These are phyloP conservation scores for Acromyrmex heyeri DNA, from an alignment of 1,140 invertebrate genomes.

Conservation along the genomic window DNA sequence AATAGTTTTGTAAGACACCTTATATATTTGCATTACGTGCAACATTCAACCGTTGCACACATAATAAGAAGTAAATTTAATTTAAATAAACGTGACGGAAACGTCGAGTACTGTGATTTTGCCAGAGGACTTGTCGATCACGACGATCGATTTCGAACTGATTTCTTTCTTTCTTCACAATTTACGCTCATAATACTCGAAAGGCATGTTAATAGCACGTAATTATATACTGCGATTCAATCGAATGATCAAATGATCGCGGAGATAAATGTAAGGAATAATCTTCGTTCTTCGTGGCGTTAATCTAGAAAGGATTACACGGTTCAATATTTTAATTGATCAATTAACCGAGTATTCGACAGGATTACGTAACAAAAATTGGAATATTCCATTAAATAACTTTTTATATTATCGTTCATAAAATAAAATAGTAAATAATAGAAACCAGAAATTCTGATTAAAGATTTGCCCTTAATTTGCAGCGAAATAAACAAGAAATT, in stretches of 20 bases:
- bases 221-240: conserved; percentile 32
- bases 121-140: conserved; percentile 4
- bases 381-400: neutral
- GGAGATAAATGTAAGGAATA: conserved; percentile 15
- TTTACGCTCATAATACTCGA: neutral
- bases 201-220: conserved; percentile 9
- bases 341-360: neutral
- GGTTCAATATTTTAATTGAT: conserved; percentile 51
- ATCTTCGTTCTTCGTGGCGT: conserved; percentile 37
- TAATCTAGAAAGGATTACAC: conserved; percentile 24
- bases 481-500: neutral
- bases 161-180: neutral
- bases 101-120: neutral
- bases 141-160: neutral
- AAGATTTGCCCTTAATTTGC: neutral
- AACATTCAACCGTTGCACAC: neutral
- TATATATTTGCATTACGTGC: neutral
- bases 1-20: neutral
- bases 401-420: neutral
- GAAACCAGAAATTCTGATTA: neutral
- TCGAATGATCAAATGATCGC: neutral
- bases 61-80: neutral
- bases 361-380: conserved; percentile 45
- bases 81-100: neutral
- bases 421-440: neutral